Percentiles rank a stretch among this genome's conserved stretches.
Conservation (phyloP, 2,888 invertebrate genomes). For the Scelioninae gen. 1 region DNA sequence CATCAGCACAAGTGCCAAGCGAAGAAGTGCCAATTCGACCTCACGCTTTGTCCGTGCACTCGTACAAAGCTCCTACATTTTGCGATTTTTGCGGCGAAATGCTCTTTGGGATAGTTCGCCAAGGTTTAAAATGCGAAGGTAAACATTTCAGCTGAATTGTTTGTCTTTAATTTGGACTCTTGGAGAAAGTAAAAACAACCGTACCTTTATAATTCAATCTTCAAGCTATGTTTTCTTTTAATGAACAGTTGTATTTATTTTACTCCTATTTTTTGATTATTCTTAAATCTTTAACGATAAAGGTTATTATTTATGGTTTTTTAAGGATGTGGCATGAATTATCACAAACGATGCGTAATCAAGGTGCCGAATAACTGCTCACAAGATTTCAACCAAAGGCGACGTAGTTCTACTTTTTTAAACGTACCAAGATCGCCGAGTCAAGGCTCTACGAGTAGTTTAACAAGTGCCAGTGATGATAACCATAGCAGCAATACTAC, state of each 20-base stretch:
- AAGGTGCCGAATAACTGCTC: slow-evolving; percentile 99
- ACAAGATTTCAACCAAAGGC: slow-evolving; percentile 83
- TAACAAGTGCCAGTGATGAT: slow-evolving; percentile 87
- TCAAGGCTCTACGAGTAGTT: slow-evolving; percentile 89
- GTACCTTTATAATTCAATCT: too few relatives aligned
- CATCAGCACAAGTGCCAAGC: slow-evolving; percentile 85
- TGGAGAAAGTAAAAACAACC: too few relatives aligned
- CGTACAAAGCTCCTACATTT: slow-evolving; percentile 99
- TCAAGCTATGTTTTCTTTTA: too few relatives aligned
- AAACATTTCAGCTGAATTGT: slow-evolving; percentile 68
- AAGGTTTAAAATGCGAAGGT: slow-evolving; percentile 99
- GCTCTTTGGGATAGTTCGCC: slow-evolving; percentile 98
- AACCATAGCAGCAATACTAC: slow-evolving; percentile 83
- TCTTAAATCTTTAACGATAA: not conserved
- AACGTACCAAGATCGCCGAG: slow-evolving; percentile 88
- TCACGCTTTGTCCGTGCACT: slow-evolving; percentile 97
- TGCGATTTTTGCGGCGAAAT: slow-evolving; percentile 99
- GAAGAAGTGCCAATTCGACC: slow-evolving; percentile 90
- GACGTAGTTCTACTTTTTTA: slow-evolving; percentile 81
- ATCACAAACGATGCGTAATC: slow-evolving; percentile 98
- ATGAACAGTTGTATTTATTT: too few relatives aligned
- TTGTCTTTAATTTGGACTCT: not conserved
- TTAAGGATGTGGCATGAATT: slow-evolving; percentile 95
- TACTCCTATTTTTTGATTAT: too few relatives aligned
- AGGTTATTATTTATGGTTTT: not conserved